Evolutionary conservation across 2,888 invertebrate genomes (phyloP), one percentile per base, ranked within the genome.

Genomic region (Brachyptera putata): DNA sequence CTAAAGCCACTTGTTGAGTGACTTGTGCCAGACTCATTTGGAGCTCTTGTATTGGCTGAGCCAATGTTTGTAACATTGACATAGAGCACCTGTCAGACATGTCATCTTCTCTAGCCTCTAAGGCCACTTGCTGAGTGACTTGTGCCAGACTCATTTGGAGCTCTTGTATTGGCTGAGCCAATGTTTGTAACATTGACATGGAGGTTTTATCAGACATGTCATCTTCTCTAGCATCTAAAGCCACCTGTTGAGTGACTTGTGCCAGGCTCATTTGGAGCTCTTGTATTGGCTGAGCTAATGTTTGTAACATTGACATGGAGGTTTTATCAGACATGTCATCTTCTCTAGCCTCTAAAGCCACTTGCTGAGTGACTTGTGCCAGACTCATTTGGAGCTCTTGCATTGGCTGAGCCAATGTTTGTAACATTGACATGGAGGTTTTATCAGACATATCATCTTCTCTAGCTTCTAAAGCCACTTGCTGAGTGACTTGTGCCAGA

Each of bases 41-140:
- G 24, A 73, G 68, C 46, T 73, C 71, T 14, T 68, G 66, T 1
- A 73, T 66, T 1, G 72, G 68, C 56, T 69, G 70, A 0, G 70
- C 70, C 4, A 73, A 66, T 9, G 70, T 67, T 58, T 73, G 68
- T 21, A 73, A 37, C 2, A 71, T 68, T 1, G 66, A 57, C 56
- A 66, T 24, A 63, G 66, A 60, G 56, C 63, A 36, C 62, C 63
- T 56, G 50, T 60, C 58, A 2, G 60, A 49, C 1, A 61, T 41
- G 18, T 39, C 46, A n/a, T 58, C 53, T 13, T 55, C 59, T 36
- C 21, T 56, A 13, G 60, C 50, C 30, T 63, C 63, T 24, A 63
- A 13, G 9, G 58, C 55, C 4, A 50, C 55, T 21, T 56, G 60
- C 13, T 57, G 24, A 16, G 46, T 18, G 13, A 53, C 43, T 36